Conservation (phyloP, 2,797 vertebrate species). For the Rhabdomys pumilio region DNA sequence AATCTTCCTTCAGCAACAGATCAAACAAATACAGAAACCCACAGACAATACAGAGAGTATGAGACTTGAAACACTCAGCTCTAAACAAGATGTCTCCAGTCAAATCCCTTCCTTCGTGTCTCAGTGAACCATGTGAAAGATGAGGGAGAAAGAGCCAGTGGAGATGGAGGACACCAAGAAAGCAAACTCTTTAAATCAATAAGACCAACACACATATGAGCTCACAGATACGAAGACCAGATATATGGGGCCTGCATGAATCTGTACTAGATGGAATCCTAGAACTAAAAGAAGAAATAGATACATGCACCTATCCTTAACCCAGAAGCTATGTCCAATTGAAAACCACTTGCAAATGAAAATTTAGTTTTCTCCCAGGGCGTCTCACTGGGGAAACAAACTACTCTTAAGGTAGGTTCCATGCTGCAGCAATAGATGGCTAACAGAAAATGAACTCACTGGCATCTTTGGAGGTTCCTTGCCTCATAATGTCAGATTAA, state of each 20-base stretch:
- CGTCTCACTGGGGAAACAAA: not conserved
- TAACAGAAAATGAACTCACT: not conserved
- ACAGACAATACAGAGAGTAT: not conserved
- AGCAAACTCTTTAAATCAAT: not conserved
- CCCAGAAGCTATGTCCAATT: not conserved
- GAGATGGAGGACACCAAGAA: not conserved
- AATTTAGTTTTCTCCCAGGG: not conserved
- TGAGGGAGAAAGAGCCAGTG: not conserved
- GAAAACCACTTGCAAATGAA: not conserved
- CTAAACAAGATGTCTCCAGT: not conserved
- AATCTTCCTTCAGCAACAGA: not conserved
- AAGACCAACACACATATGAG: not conserved
- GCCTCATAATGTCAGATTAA: not conserved
- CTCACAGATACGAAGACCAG: not conserved
- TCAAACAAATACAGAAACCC: not conserved
- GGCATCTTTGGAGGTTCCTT: not conserved
- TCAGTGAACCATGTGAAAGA: not conserved
- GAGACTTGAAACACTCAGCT: not conserved
- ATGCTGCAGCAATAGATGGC: not conserved
- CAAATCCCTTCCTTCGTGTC: not conserved
- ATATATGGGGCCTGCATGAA: not conserved
- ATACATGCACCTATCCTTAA: not conserved
- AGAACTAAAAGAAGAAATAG: not conserved
- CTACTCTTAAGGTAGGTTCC: not conserved
- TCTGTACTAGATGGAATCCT: not conserved